Conservation (phyloP, 2,113 vertebrate genomes). For the Poecile atricapillus region DNA sequence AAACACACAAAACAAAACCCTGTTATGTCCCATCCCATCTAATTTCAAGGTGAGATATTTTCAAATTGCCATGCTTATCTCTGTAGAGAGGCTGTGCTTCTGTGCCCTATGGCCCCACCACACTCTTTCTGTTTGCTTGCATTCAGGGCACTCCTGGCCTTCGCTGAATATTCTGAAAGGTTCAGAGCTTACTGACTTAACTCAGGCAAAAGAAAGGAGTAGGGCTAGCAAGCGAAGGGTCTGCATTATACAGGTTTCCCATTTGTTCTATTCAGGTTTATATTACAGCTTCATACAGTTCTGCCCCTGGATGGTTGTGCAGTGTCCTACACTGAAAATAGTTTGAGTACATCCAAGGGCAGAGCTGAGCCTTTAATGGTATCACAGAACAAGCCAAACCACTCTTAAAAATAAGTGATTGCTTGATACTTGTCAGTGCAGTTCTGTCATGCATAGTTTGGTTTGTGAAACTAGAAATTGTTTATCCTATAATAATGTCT, state of each 20-base stretch:
- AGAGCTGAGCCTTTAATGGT: neutral
- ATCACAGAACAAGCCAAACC: neutral
- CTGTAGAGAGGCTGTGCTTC: neutral
- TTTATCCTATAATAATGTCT: neutral
- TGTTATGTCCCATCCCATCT: neutral
- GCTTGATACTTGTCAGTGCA: neutral
- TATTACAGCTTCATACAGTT: neutral
- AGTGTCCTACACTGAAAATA: neutral
- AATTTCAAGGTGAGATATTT: constrained; percentile 5
- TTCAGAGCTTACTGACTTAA: neutral
- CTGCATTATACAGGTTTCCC: neutral
- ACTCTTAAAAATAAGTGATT: neutral
- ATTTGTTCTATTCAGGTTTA: neutral
- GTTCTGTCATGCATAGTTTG: neutral
- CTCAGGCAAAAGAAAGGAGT: neutral
- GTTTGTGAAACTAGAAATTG: neutral
- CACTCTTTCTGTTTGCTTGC: neutral
- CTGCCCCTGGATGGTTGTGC: neutral
- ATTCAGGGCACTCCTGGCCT: neutral
- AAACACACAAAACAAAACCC: neutral
- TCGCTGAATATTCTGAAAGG: neutral
- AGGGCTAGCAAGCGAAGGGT: neutral
- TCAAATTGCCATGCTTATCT: accelerated
- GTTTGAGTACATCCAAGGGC: neutral
- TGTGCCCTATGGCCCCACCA: neutral